Evolutionary conservation across 1,140 invertebrate species (phyloP).

Genomic region (Aphelinus certus): DNA sequence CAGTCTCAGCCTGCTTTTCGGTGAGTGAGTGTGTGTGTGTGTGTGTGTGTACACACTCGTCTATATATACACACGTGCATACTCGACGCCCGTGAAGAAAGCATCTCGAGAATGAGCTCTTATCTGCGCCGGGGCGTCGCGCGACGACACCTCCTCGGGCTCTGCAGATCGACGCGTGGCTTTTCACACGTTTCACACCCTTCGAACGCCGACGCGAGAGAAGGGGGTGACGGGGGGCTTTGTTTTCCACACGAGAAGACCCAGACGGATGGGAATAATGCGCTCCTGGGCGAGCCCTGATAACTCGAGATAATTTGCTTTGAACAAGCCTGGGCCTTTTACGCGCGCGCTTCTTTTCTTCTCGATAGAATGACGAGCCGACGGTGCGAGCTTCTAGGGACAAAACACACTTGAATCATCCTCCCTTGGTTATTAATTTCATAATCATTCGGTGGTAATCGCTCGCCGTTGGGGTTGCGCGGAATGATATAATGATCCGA

Average conservation of each 20-base stretch:
- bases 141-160: too few species aligned
- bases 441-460: too few species aligned
- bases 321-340: background rate
- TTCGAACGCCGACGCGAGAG: too few species aligned
- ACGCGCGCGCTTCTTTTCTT: background rate
- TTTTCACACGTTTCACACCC: constrained; percentile 4
- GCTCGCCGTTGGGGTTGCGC: too few species aligned
- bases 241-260: background rate
- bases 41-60: background rate
- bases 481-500: too few species aligned
- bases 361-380: too few species aligned
- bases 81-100: background rate
- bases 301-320: background rate
- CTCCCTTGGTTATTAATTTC: too few species aligned
- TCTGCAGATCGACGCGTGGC: background rate
- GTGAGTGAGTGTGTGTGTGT: constrained; percentile 58
- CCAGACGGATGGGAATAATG: constrained; percentile 3
- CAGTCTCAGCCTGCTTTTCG: constrained; percentile 78
- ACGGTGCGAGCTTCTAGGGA: too few species aligned
- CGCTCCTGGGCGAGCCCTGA: background rate
- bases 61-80: background rate
- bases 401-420: too few species aligned
- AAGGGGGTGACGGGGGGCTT: too few species aligned
- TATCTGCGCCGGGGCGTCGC: background rate
- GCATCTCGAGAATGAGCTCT: background rate